These are phyloP conservation scores for Pyrocoelia pectoralis DNA, from an alignment of 2,888 invertebrate genomes.

Conservation along the genomic window DNA sequence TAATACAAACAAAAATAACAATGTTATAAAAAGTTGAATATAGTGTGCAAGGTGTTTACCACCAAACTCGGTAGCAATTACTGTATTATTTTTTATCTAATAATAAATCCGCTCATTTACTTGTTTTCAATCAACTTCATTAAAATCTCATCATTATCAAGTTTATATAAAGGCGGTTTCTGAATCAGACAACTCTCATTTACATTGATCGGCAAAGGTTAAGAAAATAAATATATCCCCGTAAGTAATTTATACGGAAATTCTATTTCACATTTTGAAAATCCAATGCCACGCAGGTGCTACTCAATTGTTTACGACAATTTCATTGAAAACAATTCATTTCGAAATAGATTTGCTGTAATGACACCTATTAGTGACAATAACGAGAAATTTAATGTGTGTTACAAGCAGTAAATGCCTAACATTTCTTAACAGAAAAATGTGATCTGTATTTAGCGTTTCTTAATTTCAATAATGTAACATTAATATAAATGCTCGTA, in stretches of 20 bases:
- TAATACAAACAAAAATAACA: neutral
- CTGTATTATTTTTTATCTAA: slow-evolving; percentile 17
- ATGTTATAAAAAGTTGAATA: neutral
- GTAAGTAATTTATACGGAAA: slow-evolving; percentile 15
- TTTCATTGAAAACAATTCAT: slow-evolving; percentile 41
- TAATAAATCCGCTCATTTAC: slow-evolving; percentile 27
- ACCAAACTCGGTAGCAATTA: slow-evolving; percentile 25
- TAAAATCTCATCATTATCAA: slow-evolving; percentile 20
- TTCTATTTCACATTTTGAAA: slow-evolving; percentile 22
- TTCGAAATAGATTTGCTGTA: slow-evolving; percentile 38
- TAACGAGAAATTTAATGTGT: slow-evolving; percentile 19
- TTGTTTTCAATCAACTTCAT: slow-evolving; percentile 21
- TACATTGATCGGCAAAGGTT: slow-evolving; percentile 18
- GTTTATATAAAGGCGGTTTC: neutral
- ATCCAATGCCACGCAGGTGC: slow-evolving; percentile 43
- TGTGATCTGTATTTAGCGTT: slow-evolving; percentile 10
- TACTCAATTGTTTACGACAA: slow-evolving; percentile 43
- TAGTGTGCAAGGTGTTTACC: slow-evolving; percentile 16
- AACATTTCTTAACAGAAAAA: slow-evolving; percentile 14
- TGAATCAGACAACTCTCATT: slow-evolving; percentile 18
- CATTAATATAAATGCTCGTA: too few species aligned
- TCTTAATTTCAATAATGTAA: neutral
- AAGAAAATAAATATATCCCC: slow-evolving; percentile 18
- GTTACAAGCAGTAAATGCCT: slow-evolving; percentile 19
- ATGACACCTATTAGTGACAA: slow-evolving; percentile 37